phyloP scores from a whole-genome alignment of 2,797 vertebrate genomes.

The Salarias fasciatus region DNA sequence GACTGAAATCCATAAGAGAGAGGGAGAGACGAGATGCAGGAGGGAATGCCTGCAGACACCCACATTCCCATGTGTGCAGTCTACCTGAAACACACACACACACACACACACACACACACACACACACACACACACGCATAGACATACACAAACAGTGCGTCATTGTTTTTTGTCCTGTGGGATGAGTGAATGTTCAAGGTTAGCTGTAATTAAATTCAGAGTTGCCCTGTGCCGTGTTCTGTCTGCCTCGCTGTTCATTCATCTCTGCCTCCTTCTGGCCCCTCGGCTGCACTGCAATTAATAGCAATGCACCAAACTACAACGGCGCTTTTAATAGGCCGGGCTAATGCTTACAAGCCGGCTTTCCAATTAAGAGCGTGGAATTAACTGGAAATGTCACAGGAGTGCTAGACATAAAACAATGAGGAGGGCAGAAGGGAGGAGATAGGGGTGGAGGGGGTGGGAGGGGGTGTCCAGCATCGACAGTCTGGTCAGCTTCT shows the following conservation, averaged over 20 bases:
- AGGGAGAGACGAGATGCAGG: not conserved
- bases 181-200: slow-evolving; percentile 50
- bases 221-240: slow-evolving; percentile 26
- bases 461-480: too few species aligned
- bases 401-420: slow-evolving; percentile 20
- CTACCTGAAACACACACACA: slow-evolving; percentile 8
- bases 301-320: slow-evolving; percentile 13
- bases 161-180: slow-evolving; percentile 40
- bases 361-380: slow-evolving; percentile 28
- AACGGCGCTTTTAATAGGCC: slow-evolving; percentile 37
- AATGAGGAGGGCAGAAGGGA: slow-evolving; percentile 1
- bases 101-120: slow-evolving; percentile 10
- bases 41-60: not conserved
- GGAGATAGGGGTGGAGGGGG: too few species aligned
- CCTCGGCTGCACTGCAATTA: slow-evolving; percentile 46
- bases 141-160: slow-evolving; percentile 3
- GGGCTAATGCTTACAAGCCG: slow-evolving; percentile 28
- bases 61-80: not conserved
- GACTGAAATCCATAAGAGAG: not conserved
- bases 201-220: slow-evolving; percentile 60
- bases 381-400: slow-evolving; percentile 43
- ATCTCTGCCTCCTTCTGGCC: slow-evolving; percentile 43
- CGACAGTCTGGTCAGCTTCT: not conserved
- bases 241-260: slow-evolving; percentile 25
- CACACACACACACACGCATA: slow-evolving; percentile 21